phyloP scores from a whole-genome alignment of 2,113 vertebrate genomes.

The Pelusios castaneus region DNA sequence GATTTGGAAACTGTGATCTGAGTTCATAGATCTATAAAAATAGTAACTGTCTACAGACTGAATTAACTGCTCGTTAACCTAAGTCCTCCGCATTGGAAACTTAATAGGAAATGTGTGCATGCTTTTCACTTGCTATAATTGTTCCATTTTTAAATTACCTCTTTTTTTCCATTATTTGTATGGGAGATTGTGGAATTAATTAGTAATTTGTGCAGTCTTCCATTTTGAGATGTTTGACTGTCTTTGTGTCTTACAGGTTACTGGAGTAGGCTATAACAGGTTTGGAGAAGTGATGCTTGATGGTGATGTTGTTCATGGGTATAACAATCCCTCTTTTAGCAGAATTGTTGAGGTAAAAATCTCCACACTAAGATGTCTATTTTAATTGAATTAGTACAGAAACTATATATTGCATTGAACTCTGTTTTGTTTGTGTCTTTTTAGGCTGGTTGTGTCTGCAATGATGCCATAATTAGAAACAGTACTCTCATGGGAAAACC shows the following conservation, averaged over 20 bases:
- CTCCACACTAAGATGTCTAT: background rate
- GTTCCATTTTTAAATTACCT: background rate
- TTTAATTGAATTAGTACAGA: background rate
- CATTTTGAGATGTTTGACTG: background rate
- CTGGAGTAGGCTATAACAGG: constrained; percentile 95
- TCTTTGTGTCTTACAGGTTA: constrained; percentile 82
- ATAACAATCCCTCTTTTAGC: constrained; percentile 88
- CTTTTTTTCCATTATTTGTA: background rate
- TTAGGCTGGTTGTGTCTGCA: constrained; percentile 94
- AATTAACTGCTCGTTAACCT: background rate
- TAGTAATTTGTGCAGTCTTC: background rate
- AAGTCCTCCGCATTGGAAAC: background rate
- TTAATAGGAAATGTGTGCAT: background rate
- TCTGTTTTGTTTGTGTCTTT: constrained; percentile 18
- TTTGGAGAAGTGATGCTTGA: constrained; percentile 90
- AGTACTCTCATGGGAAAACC: constrained; percentile 92
- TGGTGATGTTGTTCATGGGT: constrained; percentile 92
- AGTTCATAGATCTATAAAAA: background rate
- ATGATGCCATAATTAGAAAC: constrained; percentile 94
- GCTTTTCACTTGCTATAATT: background rate
- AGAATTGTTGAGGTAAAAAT: constrained; percentile 92
- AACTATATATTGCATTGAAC: background rate
- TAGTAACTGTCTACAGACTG: background rate
- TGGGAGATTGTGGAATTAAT: background rate
- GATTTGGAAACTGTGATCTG: background rate